phyloP scores from a whole-genome alignment of 2,888 invertebrate species.

The Sphaerophoria rueppellii region DNA sequence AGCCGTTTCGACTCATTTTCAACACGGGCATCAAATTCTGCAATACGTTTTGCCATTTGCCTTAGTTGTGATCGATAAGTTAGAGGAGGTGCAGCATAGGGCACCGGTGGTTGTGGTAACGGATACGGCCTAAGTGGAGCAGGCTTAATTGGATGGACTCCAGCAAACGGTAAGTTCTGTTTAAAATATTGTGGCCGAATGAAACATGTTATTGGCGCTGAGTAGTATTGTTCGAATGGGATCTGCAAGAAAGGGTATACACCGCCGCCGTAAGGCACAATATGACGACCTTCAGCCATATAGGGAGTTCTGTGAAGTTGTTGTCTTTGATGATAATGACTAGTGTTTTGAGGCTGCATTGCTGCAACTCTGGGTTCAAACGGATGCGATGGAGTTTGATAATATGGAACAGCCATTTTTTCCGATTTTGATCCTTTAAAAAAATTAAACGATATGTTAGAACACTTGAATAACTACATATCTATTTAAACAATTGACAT shows the following conservation, averaged over 20 bases:
- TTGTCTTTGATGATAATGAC: no score
- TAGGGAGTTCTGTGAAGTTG: no score
- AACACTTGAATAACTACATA: no score
- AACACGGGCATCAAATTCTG: not conserved
- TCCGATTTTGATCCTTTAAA: no score
- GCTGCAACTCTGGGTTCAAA: not conserved
- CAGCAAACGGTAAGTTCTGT: not conserved
- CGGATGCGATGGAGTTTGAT: not conserved
- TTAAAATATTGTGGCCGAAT: not conserved
- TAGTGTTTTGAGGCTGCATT: no score
- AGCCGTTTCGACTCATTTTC: not conserved
- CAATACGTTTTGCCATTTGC: constrained; percentile 8
- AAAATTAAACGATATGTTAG: no score
- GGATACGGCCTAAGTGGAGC: not conserved
- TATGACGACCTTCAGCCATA: no score
- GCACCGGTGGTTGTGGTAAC: not conserved
- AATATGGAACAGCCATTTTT: constrained; percentile 18
- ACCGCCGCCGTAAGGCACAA: no score
- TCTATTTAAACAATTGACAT: no score
- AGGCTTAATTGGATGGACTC: not conserved
- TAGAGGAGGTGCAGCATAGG: not conserved
- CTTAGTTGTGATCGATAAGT: constrained; percentile 6
- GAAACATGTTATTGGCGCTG: not conserved
- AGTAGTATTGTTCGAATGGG: not conserved
- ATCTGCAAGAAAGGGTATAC: not conserved